Evolutionary conservation across 2,797 vertebrate species (phyloP).

Genomic region (Pseudochirops cupreus): DNA sequence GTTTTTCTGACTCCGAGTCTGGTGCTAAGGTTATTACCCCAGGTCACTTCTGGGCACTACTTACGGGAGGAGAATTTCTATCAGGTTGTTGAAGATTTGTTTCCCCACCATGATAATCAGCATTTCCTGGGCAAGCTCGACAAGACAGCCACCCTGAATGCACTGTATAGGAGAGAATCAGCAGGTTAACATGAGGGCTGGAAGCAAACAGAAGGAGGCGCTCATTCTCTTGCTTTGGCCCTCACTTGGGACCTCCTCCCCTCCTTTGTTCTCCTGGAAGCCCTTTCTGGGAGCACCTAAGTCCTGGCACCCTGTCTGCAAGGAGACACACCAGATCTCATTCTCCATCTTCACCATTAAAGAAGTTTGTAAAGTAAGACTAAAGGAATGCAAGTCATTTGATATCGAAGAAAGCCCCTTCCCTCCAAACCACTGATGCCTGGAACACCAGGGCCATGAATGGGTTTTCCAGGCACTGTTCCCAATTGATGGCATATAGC

Average conservation of each 20-base stretch:
- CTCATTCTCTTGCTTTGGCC: too few relatives aligned
- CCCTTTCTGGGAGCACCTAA: not conserved
- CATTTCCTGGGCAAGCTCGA: conserved; percentile 81
- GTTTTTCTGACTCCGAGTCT: not conserved
- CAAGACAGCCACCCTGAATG: conserved; percentile 73
- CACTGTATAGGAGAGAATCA: conserved; percentile 24
- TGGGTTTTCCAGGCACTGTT: not conserved
- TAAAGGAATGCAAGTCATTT: not conserved
- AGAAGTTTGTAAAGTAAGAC: not conserved
- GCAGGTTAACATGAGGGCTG: not conserved
- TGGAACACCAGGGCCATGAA: not conserved
- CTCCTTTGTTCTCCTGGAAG: not conserved
- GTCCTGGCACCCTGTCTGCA: not conserved
- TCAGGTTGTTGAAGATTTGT: conserved; percentile 75
- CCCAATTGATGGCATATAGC: too few relatives aligned
- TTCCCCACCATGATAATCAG: conserved; percentile 82
- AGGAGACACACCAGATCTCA: not conserved
- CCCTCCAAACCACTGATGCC: not conserved
- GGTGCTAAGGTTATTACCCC: not conserved
- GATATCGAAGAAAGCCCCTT: not conserved
- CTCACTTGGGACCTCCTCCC: not conserved
- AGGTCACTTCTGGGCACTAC: conserved; percentile 14
- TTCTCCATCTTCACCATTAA: not conserved
- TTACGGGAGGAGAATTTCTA: conserved; percentile 77
- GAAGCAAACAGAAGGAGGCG: too few relatives aligned